Base-by-base conservation (phyloP, 2,113 vertebrate genomes). In the Eublepharis macularius region DNA sequence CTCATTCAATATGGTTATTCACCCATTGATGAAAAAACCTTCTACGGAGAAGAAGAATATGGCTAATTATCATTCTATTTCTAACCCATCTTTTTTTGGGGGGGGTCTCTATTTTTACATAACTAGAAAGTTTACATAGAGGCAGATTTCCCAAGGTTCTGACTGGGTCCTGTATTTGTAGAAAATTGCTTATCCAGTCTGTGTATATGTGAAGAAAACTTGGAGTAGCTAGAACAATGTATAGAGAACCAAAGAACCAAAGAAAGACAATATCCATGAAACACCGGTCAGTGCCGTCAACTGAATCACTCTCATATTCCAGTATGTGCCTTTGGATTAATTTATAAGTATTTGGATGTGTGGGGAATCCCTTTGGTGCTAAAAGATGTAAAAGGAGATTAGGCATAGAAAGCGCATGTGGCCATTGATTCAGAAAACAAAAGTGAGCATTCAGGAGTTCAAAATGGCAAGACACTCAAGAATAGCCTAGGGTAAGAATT, bases 221-320 rank as follows among this genome's bases (percentile, higher is more conserved):
- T 17, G 76, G n/a, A 41, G 24, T 32, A 3, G 54, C 69, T 8
- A 69, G 11, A 78, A 0, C 1, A 1, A 16, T 49, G 17, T 12
- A 5, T n/a, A 68, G 4, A 1, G 8, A 77, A 60, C 19, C 1
- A 86, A 49, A 45, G 8, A 54, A 79, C 41, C 24, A 74, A 49
- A 78, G 24, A 65, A 34, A 45, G 79, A 76, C 16, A n/a, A 0
- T 1, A 36, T 0, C 5, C 21, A 0, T 41, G 7, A 41, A 2
- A 60, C 36, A 0, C 3, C 8, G 90, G 6, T 12, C 74, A 69
- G 9, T 43, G 0, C 2, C 72, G 6, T 60, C 32, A 45, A 51
- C 57, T 51, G 7, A 70, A 43, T 81, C 9, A 0, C 1, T 87
- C 8, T 87, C 8, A 19, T 47, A 36, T 65, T 34, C 73, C 9